phyloP scores from a whole-genome alignment of 2,113 vertebrate species.

The Fregetta grallaria region DNA sequence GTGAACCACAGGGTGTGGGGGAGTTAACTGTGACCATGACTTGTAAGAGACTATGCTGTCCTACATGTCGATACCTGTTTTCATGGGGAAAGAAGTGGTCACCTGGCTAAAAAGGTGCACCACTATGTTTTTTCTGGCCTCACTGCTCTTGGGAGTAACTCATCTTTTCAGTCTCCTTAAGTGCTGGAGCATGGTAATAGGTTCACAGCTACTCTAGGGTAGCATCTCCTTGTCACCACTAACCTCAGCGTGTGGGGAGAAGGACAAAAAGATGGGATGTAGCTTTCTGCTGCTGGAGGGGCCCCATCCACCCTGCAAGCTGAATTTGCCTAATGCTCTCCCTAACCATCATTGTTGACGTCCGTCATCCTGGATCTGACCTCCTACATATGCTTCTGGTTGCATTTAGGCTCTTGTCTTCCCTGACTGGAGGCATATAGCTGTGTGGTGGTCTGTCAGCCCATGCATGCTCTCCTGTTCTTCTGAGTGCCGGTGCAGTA shows the following conservation, averaged over 20 bases:
- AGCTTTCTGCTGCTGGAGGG: background rate
- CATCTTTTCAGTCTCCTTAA: background rate
- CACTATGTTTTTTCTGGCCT: background rate
- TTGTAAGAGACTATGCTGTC: background rate
- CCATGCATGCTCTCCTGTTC: background rate
- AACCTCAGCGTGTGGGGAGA: background rate
- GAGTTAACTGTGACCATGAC: background rate
- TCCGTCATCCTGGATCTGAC: background rate
- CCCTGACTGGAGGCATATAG: background rate
- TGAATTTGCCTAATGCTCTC: background rate
- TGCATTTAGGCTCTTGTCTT: background rate
- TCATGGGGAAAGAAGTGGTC: background rate
- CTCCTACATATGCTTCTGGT: background rate
- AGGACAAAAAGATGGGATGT: background rate
- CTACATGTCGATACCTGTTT: background rate
- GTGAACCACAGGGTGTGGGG: background rate
- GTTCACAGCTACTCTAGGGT: background rate
- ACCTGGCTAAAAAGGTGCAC: background rate
- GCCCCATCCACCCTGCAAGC: background rate
- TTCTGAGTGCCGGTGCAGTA: background rate
- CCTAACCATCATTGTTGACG: background rate
- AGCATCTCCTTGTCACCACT: background rate
- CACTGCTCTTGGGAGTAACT: background rate
- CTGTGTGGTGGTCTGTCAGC: background rate
- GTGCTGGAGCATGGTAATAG: background rate